These are phyloP conservation scores for Anorthoa munda DNA, from an alignment of 2,888 invertebrate genomes.

Conservation along the genomic window DNA sequence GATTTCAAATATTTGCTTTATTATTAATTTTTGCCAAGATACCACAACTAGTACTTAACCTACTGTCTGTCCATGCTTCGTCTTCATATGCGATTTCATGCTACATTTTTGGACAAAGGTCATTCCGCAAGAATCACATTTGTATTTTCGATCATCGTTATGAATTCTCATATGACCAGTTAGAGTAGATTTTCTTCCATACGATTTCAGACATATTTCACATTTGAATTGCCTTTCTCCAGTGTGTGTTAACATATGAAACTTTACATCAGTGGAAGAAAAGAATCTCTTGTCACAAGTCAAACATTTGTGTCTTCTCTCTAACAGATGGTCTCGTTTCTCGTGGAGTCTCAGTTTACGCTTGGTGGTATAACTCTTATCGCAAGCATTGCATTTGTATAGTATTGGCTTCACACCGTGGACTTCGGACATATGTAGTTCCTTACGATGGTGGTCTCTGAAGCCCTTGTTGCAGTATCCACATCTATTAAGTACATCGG, in stretches of 20 bases:
- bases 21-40: not conserved
- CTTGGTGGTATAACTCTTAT: constrained; percentile 36
- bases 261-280: constrained; percentile 72
- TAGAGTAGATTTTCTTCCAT: constrained; percentile 74
- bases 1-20: not conserved
- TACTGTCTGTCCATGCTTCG: constrained; percentile 67
- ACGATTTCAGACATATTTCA: constrained; percentile 76
- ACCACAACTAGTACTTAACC: not conserved
- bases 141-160: constrained; percentile 67
- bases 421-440: constrained; percentile 33
- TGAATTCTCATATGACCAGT: constrained; percentile 79
- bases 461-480: constrained; percentile 73
- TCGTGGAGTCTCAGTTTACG: constrained; percentile 42
- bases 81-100: constrained; percentile 70
- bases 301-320: constrained; percentile 69
- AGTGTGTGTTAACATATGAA: constrained; percentile 83
- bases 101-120: constrained; percentile 71
- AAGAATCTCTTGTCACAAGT: constrained; percentile 66
- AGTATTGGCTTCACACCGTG: constrained; percentile 22
- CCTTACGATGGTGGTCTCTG: constrained; percentile 39
- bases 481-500: constrained; percentile 64
- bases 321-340: constrained; percentile 65
- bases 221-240: constrained; percentile 82
- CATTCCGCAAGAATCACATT: constrained; percentile 67
- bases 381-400: constrained; percentile 52